These are phyloP conservation scores for Carlito syrichta DNA, from an alignment of 2,113 vertebrate genomes.

Conservation along the genomic window DNA sequence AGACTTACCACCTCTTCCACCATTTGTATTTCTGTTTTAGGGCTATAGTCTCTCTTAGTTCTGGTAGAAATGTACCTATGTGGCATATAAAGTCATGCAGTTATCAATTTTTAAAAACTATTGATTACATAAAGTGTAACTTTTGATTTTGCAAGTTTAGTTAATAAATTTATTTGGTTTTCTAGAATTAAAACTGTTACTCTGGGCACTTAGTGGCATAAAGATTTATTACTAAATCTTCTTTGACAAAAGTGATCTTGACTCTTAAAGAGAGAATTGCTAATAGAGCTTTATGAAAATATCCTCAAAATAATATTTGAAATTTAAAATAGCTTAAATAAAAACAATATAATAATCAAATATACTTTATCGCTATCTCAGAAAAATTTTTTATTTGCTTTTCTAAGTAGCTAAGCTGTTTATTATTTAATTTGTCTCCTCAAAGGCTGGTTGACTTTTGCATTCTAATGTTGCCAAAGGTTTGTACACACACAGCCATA, in stretches of 20 bases:
- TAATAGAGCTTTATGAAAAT: background rate
- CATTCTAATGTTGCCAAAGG: background rate
- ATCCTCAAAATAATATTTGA: background rate
- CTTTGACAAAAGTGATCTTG: background rate
- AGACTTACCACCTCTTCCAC: background rate
- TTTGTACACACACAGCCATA: background rate
- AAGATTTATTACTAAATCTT: background rate
- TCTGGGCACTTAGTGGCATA: background rate
- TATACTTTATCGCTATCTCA: background rate
- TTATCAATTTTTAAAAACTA: no score
- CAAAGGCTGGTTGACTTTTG: background rate
- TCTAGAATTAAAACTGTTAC: background rate
- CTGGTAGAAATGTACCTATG: background rate
- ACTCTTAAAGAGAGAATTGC: background rate
- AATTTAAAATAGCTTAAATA: slow-evolving; percentile 30
- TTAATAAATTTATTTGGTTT: background rate
- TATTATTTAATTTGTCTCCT: slow-evolving; percentile 42
- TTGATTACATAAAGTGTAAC: background rate
- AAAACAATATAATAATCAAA: slow-evolving; percentile 25
- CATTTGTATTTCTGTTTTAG: background rate
- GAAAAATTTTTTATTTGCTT: background rate
- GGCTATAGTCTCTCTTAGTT: background rate
- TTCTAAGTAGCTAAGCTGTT: background rate
- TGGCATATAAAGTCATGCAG: background rate
- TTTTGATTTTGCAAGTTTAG: background rate